A percentile compares a stretch with the other conserved stretches of the same genome.
phyloP scores from a whole-genome alignment of 2,113 vertebrate genomes.

The Elachura formosa region DNA sequence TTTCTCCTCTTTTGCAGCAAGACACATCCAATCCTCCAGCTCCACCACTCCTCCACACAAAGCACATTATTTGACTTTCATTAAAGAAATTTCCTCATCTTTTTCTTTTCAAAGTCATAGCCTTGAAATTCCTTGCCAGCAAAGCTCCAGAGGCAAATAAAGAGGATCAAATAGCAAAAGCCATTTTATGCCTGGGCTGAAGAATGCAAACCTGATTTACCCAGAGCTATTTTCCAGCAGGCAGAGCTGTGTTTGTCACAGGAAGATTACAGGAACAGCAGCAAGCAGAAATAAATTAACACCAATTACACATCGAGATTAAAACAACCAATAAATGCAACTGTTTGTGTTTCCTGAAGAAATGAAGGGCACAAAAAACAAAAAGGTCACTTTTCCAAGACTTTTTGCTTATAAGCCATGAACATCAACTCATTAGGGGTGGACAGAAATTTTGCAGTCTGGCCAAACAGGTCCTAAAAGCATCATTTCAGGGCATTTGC shows the following conservation, averaged over 20 bases:
- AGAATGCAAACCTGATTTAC: not conserved
- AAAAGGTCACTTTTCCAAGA: not conserved
- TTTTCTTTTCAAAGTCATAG: not conserved
- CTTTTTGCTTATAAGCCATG: not conserved
- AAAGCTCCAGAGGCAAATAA: not conserved
- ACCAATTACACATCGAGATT: not conserved
- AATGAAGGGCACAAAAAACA: not conserved
- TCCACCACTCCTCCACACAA: not conserved
- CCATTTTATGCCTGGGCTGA: not conserved
- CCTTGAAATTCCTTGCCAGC: not conserved
- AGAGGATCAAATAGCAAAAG: not conserved
- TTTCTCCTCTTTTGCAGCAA: not conserved
- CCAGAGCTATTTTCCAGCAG: not conserved
- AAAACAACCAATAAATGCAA: not conserved
- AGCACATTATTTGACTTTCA: not conserved
- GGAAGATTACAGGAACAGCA: not conserved
- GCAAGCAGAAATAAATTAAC: not conserved
- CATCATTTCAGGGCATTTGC: not conserved
- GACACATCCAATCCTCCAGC: not conserved
- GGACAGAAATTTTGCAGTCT: not conserved
- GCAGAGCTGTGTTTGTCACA: not conserved
- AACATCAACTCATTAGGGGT: not conserved
- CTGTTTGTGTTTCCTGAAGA: not conserved
- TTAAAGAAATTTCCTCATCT: not conserved
- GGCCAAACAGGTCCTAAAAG: not conserved